These are phyloP conservation scores for Labia minor DNA, from an alignment of 2,888 invertebrate genomes.

Conservation along the genomic window DNA sequence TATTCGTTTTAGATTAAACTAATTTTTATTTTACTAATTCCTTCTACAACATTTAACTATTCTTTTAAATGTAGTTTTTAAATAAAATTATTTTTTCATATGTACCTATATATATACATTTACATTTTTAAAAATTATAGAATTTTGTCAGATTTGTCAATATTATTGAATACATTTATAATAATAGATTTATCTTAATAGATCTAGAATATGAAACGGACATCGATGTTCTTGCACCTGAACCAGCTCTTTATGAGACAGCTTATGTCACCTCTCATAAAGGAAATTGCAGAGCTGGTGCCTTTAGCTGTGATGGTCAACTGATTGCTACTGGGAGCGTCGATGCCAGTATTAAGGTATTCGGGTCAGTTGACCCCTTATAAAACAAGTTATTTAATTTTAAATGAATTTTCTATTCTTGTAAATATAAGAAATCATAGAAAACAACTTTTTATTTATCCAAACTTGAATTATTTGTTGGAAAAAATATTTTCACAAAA, in stretches of 20 bases:
- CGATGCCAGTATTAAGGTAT: conserved; percentile 91
- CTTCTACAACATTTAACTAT: too few relatives aligned
- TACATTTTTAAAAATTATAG: too few relatives aligned
- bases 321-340: conserved; percentile 96
- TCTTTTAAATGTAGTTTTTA: too few relatives aligned
- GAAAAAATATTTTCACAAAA: too few relatives aligned
- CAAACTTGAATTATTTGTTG: too few relatives aligned
- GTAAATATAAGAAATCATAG: conserved; percentile 16
- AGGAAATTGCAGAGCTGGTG: conserved; percentile 88
- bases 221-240: conserved; percentile 82
- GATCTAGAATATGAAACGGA: conserved; percentile 97
- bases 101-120: too few relatives aligned
- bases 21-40: too few relatives aligned
- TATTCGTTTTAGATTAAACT: too few relatives aligned
- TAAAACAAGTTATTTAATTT: background rate
- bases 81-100: too few relatives aligned
- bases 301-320: conserved; percentile 90
- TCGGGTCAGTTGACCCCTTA: background rate
- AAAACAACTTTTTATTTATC: background rate
- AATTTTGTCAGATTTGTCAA: too few relatives aligned
- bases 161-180: too few relatives aligned
- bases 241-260: conserved; percentile 95
- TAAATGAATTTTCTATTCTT: conserved; percentile 19
- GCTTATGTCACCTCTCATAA: conserved; percentile 98
- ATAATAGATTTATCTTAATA: conserved; percentile 28